Evolutionary conservation across 2,797 vertebrate genomes (phyloP), one percentile per base, ranked within the genome.

Genomic region (Gobionotothen gibberifrons): DNA sequence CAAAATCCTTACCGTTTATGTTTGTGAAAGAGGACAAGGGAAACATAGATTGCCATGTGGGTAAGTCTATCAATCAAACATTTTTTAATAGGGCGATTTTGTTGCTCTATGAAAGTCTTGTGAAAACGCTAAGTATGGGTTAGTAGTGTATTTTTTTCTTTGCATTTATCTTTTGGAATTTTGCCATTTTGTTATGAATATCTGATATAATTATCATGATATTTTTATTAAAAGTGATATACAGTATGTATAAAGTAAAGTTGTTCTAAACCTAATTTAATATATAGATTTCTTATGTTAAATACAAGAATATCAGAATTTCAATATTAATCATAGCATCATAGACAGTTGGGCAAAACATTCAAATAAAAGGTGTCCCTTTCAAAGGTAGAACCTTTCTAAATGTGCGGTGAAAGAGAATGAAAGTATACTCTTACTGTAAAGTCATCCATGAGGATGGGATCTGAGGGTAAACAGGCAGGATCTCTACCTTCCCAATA

Each of bases 361-460:
- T 59, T 36, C 14, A 22, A 11, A 52, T 53, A 22, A 46, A 21
- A n/a, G 6, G 17, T 48, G 17, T n/a, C 32, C 5, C 32, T 22
- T 26, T 52, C 6, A 32, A 32, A 32, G 32, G 32, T 56, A 11
- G 9, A 67, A 19, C 13, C 6, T 26, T 26, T 15, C 1, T 19
- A 29, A 61, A 57, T 52, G 22, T 75, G 9, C 7, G 63, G 2
- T 14, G 22, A 51, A 53, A 32, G 0, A 51, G 12, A 72, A 51
- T 2, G 5, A 21, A 0, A 39, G 3, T 40, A 13, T 14, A 11
- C 17, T 93, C 96, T 94, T 77, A 96, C 95, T 82, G 84, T 36
- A 91, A 46, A 12, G 88, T 40, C 65, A 94, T 92, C 84, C 95
- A 96, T 68, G 93, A 95, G 2, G 89, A 84, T 5, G 96, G 95